A percentile compares a stretch with the other conserved stretches of the same genome.
phyloP scores from a whole-genome alignment of 2,113 vertebrate genomes.

The Heterotilapia buettikoferi region DNA sequence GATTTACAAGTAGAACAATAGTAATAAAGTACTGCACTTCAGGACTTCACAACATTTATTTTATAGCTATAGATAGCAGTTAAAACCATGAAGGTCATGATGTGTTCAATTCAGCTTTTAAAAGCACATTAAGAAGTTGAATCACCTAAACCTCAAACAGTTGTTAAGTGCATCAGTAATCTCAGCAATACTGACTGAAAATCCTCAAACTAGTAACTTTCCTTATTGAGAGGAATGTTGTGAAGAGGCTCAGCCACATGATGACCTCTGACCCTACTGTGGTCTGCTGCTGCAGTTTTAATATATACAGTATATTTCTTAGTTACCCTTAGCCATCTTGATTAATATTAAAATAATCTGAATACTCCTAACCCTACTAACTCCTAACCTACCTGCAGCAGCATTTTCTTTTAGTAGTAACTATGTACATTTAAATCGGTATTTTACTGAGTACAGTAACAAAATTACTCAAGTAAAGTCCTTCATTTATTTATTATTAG shows the following conservation, averaged over 20 bases:
- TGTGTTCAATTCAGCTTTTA: background rate
- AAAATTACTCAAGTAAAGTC: background rate
- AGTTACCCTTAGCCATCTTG: background rate
- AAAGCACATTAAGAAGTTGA: background rate
- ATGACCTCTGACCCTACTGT: background rate
- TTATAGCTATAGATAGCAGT: rapidly evolving
- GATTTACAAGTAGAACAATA: background rate
- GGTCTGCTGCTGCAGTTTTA: background rate
- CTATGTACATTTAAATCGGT: rapidly evolving
- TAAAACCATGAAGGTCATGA: rapidly evolving
- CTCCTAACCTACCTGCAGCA: background rate
- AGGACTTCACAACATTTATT: background rate
- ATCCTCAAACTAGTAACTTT: background rate
- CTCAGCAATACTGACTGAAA: background rate
- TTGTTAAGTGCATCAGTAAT: background rate
- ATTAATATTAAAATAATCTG: background rate
- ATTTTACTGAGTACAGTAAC: background rate
- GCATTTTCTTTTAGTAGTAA: background rate
- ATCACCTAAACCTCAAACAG: background rate
- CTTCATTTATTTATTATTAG: background rate
- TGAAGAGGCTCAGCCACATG: background rate
- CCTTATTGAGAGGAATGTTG: background rate
- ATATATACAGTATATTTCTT: background rate
- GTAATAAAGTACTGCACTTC: background rate
- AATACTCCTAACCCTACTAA: background rate